Conservation (phyloP, 2,888 invertebrate genomes). For the Gastrophysa polygoni region DNA sequence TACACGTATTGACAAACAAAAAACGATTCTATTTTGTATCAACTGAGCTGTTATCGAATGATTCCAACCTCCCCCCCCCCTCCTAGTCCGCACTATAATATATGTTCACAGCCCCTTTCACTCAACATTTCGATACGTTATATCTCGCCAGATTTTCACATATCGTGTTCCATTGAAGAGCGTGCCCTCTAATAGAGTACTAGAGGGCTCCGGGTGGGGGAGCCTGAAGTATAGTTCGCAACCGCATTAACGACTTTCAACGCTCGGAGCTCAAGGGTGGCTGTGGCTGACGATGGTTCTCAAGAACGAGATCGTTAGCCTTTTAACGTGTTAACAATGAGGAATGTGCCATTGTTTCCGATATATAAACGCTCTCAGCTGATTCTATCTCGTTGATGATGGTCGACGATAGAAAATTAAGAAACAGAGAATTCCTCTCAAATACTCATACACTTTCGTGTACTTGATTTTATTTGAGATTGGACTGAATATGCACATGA, state of each 20-base stretch:
- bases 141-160: background rate
- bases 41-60: too few species aligned
- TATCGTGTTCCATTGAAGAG: background rate
- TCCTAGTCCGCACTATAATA: too few species aligned
- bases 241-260: conserved; percentile 35
- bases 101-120: too few species aligned
- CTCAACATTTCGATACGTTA: background rate
- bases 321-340: conserved; percentile 36
- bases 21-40: too few species aligned
- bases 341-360: conserved; percentile 28
- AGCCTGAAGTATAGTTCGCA: conserved; percentile 32
- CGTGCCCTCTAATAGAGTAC: background rate
- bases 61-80: too few species aligned
- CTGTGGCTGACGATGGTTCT: conserved; percentile 33
- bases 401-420: background rate
- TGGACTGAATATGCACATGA: too few species aligned
- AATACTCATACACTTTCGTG: too few species aligned
- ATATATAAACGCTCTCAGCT: background rate
- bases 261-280: conserved; percentile 32
- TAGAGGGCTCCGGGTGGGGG: conserved; percentile 17
- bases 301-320: conserved; percentile 35
- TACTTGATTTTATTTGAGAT: too few species aligned
- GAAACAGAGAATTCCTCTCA: too few species aligned
- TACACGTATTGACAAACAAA: too few species aligned
- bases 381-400: background rate